Conservation (phyloP, 1,140 invertebrate genomes). For the Hyphantria cunea region DNA sequence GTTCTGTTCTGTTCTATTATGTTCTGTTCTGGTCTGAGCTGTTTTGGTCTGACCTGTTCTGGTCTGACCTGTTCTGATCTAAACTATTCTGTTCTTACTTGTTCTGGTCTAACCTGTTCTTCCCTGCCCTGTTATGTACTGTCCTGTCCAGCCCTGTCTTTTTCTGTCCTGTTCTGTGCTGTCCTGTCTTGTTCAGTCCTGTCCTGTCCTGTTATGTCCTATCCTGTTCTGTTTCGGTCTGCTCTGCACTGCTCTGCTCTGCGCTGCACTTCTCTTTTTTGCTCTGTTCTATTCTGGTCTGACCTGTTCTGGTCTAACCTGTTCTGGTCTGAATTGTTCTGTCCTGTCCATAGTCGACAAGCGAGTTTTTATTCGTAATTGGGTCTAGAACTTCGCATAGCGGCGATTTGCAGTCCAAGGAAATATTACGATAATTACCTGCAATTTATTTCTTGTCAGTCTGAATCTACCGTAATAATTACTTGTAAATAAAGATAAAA, state of each 20-base stretch:
- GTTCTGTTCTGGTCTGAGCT: no score
- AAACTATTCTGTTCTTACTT: neutral
- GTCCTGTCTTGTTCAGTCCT: constrained; percentile 36
- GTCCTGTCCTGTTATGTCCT: constrained; percentile 35
- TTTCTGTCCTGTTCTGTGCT: constrained; percentile 29
- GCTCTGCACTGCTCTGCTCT: constrained; percentile 36
- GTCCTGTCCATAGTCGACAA: constrained; percentile 14
- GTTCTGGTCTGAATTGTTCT: constrained; percentile 28
- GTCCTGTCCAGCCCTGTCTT: constrained; percentile 14
- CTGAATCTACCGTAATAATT: no score
- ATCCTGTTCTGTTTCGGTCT: constrained; percentile 25
- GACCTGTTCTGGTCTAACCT: constrained; percentile 35
- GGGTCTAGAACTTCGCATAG: no score
- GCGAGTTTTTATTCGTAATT: no score
- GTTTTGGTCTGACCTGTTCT: neutral
- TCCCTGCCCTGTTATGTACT: constrained; percentile 1
- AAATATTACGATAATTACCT: no score
- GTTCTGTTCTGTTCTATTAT: no score
- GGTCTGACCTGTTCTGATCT: neutral
- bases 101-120: neutral
- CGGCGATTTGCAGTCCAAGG: no score
- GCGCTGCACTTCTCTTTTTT: constrained; percentile 35
- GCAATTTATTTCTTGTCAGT: no score
- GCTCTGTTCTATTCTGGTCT: constrained; percentile 37
- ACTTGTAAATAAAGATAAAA: no score